phyloP scores from a whole-genome alignment of 2,113 vertebrate species.

The Turdus rufiventris region DNA sequence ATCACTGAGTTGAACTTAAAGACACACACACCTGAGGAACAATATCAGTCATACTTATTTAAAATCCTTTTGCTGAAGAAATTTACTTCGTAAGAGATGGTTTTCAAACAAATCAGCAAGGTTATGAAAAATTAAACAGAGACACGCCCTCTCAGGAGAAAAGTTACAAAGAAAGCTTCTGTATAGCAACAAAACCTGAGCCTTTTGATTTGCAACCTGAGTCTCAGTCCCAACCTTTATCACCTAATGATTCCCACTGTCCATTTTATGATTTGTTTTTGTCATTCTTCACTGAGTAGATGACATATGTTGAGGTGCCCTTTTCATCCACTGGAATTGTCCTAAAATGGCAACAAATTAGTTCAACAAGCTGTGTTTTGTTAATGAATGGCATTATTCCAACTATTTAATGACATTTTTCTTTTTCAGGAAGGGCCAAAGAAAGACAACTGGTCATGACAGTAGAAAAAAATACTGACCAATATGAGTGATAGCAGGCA shows the following conservation, averaged over 20 bases:
- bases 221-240: slow-evolving; percentile 14
- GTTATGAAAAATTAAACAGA: slow-evolving; percentile 68
- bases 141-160: slow-evolving; percentile 38
- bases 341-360: slow-evolving; percentile 79
- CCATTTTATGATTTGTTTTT: slow-evolving; percentile 76
- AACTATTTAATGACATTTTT: background rate
- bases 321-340: slow-evolving; percentile 79
- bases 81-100: background rate
- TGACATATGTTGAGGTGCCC: slow-evolving; percentile 74
- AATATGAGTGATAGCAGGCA: background rate
- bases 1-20: background rate
- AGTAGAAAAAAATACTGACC: background rate
- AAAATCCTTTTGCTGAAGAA: slow-evolving; percentile 56
- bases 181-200: slow-evolving; percentile 49
- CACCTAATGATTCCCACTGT: slow-evolving; percentile 65
- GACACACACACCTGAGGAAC: slow-evolving; percentile 43
- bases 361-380: background rate
- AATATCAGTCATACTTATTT: slow-evolving; percentile 69
- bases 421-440: background rate
- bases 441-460: background rate
- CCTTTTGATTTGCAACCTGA: slow-evolving; percentile 39
- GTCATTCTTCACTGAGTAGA: slow-evolving; percentile 78
- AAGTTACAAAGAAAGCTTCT: slow-evolving; percentile 65
- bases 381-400: background rate
- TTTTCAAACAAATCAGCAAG: slow-evolving; percentile 55